Evolutionary conservation across 2,797 vertebrate species (phyloP).

Genomic region (Dicrostonyx torquatus): DNA sequence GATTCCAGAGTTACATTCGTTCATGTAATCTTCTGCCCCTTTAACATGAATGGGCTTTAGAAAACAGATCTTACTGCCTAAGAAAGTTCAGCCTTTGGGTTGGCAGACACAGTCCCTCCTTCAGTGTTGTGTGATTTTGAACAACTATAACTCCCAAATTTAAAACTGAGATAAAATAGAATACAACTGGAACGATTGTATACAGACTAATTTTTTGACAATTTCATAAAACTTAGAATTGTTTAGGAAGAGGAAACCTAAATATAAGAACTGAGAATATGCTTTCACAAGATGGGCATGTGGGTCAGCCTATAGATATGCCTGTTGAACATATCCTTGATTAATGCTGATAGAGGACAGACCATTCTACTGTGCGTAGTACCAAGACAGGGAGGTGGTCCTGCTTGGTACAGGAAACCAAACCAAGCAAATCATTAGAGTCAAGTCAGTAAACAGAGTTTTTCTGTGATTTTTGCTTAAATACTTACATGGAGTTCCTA

Average conservation of each 20-base stretch:
- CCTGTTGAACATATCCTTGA: not conserved
- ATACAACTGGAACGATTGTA: too few species aligned
- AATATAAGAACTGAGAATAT: not conserved
- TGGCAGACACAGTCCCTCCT: not conserved
- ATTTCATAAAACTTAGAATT: not conserved
- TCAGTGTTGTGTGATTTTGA: not conserved
- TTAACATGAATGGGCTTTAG: not conserved
- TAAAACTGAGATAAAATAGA: not conserved
- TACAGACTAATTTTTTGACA: not conserved
- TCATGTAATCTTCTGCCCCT: not conserved
- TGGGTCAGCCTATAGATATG: too few species aligned
- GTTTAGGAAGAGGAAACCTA: not conserved
- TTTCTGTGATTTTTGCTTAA: not conserved
- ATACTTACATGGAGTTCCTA: too few species aligned
- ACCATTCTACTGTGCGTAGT: too few species aligned
- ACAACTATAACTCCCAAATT: not conserved
- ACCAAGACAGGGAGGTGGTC: fast-evolving
- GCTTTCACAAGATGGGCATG: not conserved
- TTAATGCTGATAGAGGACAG: not conserved
- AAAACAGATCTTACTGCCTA: not conserved
- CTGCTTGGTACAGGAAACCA: too few species aligned
- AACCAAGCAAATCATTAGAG: not conserved
- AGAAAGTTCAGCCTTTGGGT: not conserved
- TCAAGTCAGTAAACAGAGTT: not conserved
- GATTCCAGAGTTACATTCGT: not conserved